Evolutionary conservation across 2,888 invertebrate species (phyloP).

Genomic region (Heliconius hortense): DNA sequence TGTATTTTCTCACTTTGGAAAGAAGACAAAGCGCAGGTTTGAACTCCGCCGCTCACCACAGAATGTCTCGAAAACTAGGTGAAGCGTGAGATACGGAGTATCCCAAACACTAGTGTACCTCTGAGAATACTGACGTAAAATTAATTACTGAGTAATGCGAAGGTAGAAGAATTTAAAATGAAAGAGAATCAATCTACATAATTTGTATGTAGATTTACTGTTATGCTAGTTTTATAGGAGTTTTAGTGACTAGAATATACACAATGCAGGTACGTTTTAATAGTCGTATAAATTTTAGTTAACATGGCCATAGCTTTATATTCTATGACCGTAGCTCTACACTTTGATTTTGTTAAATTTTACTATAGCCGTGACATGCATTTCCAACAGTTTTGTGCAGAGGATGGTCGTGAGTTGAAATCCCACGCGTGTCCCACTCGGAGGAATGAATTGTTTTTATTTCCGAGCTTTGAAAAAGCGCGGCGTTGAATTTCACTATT

Average conservation of each 20-base stretch:
- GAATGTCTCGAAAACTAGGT: no score
- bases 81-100: not conserved
- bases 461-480: not conserved
- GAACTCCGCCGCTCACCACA: no score
- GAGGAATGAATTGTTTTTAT: no score
- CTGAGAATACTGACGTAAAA: no score
- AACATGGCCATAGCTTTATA: slow-evolving; percentile 1
- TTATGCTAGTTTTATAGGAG: slow-evolving; percentile 4
- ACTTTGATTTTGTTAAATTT: not conserved
- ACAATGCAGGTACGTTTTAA: slow-evolving; percentile 12
- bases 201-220: slow-evolving; percentile 1
- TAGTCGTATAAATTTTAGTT: not conserved
- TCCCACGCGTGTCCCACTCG: not conserved
- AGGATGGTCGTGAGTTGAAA: not conserved
- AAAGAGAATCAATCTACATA: not conserved
- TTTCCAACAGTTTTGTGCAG: no score
- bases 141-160: not conserved
- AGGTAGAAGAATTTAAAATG: not conserved
- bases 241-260: not conserved
- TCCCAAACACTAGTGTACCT: not conserved
- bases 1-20: no score
- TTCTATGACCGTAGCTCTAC: not conserved
- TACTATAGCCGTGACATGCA: no score
- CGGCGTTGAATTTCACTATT: not conserved
- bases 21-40: no score